phyloP scores from a whole-genome alignment of 2,113 vertebrate genomes.

The Trematocara marginatum region DNA sequence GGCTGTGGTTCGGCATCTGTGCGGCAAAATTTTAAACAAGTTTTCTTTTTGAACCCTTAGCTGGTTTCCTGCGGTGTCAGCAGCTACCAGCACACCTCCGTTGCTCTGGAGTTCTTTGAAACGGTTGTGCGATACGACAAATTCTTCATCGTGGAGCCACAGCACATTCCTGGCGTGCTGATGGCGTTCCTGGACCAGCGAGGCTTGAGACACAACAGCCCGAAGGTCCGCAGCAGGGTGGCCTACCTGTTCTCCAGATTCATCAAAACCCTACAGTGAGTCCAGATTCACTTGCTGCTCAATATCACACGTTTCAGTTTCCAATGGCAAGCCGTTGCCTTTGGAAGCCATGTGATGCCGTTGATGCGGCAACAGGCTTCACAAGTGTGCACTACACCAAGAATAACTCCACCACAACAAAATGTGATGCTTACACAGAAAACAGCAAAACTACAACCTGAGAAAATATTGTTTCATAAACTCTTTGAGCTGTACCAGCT shows the following conservation, averaged over 20 bases:
- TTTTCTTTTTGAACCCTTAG: conserved; percentile 58
- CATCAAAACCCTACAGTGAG: conserved; percentile 96
- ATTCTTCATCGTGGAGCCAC: conserved; percentile 93
- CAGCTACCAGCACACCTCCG: conserved; percentile 90
- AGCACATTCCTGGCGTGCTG: conserved; percentile 91
- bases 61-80: conserved; percentile 91
- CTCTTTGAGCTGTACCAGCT: neutral
- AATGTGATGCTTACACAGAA: neutral
- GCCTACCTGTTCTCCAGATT: conserved; percentile 96
- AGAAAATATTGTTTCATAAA: neutral
- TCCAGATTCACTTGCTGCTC: conserved; percentile 5
- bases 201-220: conserved; percentile 89
- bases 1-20: neutral
- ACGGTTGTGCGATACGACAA: conserved; percentile 96
- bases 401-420: neutral
- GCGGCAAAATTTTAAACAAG: rapidly evolving
- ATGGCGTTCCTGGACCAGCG: conserved; percentile 98
- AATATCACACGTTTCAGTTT: neutral
- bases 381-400: neutral
- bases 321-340: neutral
- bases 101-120: conserved; percentile 95
- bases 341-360: neutral
- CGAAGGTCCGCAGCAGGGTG: conserved; percentile 93
- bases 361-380: neutral
- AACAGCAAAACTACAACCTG: neutral